These are phyloP conservation scores for Lottia scabra DNA, from an alignment of 2,888 invertebrate genomes.

Conservation along the genomic window DNA sequence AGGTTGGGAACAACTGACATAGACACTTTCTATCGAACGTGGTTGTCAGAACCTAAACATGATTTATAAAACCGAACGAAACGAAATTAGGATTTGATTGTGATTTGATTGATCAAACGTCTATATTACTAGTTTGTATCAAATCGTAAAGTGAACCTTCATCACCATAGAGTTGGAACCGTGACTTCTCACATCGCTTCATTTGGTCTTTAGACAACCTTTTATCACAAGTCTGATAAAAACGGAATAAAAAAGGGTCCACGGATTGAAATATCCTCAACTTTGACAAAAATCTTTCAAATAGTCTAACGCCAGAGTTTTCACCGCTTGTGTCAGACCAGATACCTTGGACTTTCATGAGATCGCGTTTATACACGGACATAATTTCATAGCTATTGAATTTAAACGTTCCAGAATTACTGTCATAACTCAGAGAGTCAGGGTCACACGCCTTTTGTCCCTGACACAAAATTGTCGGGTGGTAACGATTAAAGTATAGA, in stretches of 20 bases:
- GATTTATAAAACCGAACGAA: no score
- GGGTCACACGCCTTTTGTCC: neutral
- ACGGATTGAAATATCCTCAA: neutral
- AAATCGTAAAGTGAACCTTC: neutral
- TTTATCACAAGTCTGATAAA: neutral
- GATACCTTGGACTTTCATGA: neutral
- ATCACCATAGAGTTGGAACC: neutral
- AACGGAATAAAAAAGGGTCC: neutral
- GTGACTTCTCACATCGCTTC: neutral
- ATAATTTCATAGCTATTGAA: neutral
- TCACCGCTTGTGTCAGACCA: neutral
- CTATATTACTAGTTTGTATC: no score
- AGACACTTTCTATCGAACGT: no score
- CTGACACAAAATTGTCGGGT: neutral
- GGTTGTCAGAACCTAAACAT: no score
- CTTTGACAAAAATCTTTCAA: neutral
- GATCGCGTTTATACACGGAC: neutral
- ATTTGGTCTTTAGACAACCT: neutral
- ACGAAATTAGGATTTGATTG: no score
- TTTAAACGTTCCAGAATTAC: neutral
- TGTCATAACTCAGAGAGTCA: neutral
- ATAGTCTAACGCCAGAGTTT: neutral
- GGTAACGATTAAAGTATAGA: neutral
- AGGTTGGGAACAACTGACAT: no score
- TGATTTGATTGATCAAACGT: no score